Base-by-base conservation (phyloP, 2,888 invertebrate genomes). In the Strigamia transsilvanica region DNA sequence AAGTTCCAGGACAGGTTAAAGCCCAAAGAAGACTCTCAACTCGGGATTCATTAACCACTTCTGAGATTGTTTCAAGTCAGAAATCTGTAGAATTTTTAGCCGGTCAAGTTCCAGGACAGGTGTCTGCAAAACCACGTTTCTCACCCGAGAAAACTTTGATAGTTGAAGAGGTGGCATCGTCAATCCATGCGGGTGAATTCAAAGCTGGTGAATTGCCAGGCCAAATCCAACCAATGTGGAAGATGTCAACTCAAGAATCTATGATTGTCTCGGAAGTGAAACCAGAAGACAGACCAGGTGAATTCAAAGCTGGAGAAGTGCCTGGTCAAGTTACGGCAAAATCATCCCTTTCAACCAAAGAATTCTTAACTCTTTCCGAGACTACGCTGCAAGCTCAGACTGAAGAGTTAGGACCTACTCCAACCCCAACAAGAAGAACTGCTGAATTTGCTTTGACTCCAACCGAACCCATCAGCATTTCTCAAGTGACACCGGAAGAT, bases 151-250 rank as follows among this genome's bases (percentile, higher is more conserved):
- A 84, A 61, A 84, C 85, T 2, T 77, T 86, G 9, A 83, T 84
- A 41, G 83, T 85, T 5, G 83, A 83, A 21, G 85, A 85, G 82
- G 82, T 85, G 6, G 2, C 80, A 23, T 80, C 81, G 46, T 18
- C 56, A 73, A 41, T 93, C 92, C 86, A 88, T 27, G 77, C 81
- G 6, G 81, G 32, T 34, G 73, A 66, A 73, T 82, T 80, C 56
- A 56, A 41, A 18, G 61, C 77, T 51, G 82, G 83, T 23, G 80
- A 83, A 79, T 41, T 73, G 5, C 82, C 80, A 4, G 82, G 82
- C 27, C 66, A 80, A 27, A 80, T 85, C 27, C 82, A 82, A 73
- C 66, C 82, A 82, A 82, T 41, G 61, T 84, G 12, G 12, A 46
- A 83, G 21, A 32, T 82, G 21, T 79, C 84, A 12, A 66, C 34